These are phyloP conservation scores for Rhopalosiphum nymphaeae DNA, from an alignment of 2,888 invertebrate species.

Conservation along the genomic window DNA sequence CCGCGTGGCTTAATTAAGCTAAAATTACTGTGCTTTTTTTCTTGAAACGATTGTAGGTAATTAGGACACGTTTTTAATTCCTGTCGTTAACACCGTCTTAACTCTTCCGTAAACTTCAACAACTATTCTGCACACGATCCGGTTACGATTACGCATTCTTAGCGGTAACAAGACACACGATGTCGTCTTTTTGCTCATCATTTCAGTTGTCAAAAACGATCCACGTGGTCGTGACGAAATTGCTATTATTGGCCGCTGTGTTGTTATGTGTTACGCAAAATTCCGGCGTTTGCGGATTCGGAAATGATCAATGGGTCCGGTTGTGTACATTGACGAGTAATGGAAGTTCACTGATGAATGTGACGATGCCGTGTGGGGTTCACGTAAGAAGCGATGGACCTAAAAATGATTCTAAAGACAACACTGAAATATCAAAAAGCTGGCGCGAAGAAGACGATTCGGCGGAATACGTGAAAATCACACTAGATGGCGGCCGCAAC, in stretches of 20 bases:
- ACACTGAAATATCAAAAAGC: neutral
- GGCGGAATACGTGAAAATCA: neutral
- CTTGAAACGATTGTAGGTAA: neutral
- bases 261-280: neutral
- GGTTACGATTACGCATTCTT: neutral
- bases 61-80: neutral
- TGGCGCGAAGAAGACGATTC: neutral
- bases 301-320: slow-evolving; percentile 11
- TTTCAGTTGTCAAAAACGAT: neutral
- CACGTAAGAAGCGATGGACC: neutral
- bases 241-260: neutral
- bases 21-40: neutral
- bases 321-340: slow-evolving; percentile 37
- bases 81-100: neutral
- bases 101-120: neutral
- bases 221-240: neutral
- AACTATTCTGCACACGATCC: neutral
- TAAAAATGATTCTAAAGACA: neutral
- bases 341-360: neutral
- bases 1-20: neutral
- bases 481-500: neutral
- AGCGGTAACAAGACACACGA: neutral
- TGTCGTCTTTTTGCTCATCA: neutral
- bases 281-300: neutral
- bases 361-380: slow-evolving; percentile 42